Evolutionary conservation across 2,888 invertebrate genomes (phyloP), one percentile per base, ranked within the genome.

Genomic region (Tortrix viridana): DNA sequence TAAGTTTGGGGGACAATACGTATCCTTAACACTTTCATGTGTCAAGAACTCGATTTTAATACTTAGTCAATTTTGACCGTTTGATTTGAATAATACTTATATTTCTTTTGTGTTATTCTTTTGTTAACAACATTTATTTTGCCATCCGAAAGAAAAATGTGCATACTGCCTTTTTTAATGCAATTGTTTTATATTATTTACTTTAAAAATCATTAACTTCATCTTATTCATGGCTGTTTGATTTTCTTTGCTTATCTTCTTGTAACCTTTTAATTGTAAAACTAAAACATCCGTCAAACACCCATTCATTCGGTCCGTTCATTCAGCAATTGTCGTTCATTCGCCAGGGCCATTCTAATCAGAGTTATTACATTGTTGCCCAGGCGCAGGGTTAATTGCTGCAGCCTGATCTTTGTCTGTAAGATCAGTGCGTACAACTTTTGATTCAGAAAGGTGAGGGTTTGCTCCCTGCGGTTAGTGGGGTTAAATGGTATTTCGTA

Each of bases 301-400:
- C 37, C 69, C 71, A 73, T 76, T 74, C 77, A 77, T 75, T 75
- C 74, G 67, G 65, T 74, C 74, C 76, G 81, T 81, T 80, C 76
- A 71, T 70, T 74, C 75, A 80, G 81, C 74, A 75, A 78, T 77
- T 76, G 73, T 69, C 69, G 75, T 70, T 74, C 75, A 73, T 47
- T 56, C 54, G 78, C 77, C 82, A 86, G 87, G 89, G 89, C 87
- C 89, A 83, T 85, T 79, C 84, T 87, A 89, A 89, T 91, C 88
- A 89, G 87, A 85, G 83, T 84, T 87, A 90, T 89, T 88, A 88
- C 88, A 89, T 87, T 89, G 89, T 85, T 84, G 84, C 84, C 65
- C 75, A 73, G 71, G 74, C 74, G 70, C 74, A 81, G 87, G 88
- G 89, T 90, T 90, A 89, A 91, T 89, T 87, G 80, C 80, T 88